A percentile compares a stretch with the other conserved stretches of the same genome.
These are phyloP conservation scores for Tigriopus japonicus DNA, from an alignment of 1,140 invertebrate genomes.

Conservation along the genomic window DNA sequence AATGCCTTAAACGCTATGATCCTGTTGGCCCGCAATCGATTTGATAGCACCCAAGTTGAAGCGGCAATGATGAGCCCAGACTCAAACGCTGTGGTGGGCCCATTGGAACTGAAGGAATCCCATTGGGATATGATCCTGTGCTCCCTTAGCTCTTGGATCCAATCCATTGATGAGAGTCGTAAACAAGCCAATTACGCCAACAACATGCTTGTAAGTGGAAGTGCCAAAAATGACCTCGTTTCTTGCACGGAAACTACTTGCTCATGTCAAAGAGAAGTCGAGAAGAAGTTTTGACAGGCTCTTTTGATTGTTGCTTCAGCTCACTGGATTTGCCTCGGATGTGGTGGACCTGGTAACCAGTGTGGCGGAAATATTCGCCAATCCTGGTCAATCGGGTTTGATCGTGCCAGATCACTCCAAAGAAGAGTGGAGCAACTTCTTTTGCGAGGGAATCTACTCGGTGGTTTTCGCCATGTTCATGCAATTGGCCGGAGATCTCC, in stretches of 20 bases:
- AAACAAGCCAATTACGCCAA: constrained; percentile 1
- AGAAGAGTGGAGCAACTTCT: constrained; percentile 27
- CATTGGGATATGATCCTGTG: constrained; percentile 47
- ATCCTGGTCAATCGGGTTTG: not conserved
- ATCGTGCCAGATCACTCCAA: constrained; percentile 5
- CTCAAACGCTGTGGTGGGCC: too few species aligned
- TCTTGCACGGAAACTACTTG: too few species aligned
- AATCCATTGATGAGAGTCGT: constrained; percentile 23
- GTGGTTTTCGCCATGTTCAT: constrained; percentile 22
- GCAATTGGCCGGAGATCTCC: constrained; percentile 2
- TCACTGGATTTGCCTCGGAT: too few species aligned
- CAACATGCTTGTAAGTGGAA: constrained; percentile 4
- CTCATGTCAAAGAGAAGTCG: too few species aligned
- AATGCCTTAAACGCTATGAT: too few species aligned
- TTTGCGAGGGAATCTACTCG: constrained; percentile 22
- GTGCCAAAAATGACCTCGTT: too few species aligned
- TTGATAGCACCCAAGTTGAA: too few species aligned
- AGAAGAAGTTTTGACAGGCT: too few species aligned
- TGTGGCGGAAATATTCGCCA: not conserved
- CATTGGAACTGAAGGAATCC: too few species aligned
- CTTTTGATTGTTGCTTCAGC: too few species aligned
- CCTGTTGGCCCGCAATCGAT: too few species aligned
- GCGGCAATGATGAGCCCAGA: too few species aligned
- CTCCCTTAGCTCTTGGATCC: constrained; percentile 39
- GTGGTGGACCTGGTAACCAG: constrained; percentile 4